These are phyloP conservation scores for Drosophila paulistorum DNA, from an alignment of 1,140 invertebrate species.

Conservation along the genomic window DNA sequence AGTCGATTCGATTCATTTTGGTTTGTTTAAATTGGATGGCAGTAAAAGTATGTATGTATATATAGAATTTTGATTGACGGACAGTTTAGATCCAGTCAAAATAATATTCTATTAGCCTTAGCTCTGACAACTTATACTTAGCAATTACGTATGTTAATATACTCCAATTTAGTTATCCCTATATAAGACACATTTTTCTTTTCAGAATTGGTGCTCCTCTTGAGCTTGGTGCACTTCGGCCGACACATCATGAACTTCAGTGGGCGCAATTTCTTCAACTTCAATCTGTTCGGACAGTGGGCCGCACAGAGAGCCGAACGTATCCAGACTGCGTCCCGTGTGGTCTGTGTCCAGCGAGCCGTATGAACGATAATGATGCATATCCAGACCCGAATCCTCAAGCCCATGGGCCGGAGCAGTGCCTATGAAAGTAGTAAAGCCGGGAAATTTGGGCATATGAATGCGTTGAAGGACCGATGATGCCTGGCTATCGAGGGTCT, in stretches of 20 bases:
- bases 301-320: conserved; percentile 69
- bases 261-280: conserved; percentile 18
- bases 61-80: neutral
- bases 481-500: conserved; percentile 55
- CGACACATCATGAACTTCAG: conserved; percentile 30
- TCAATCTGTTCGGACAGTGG: conserved; percentile 59
- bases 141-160: conserved; percentile 49
- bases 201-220: conserved; percentile 62
- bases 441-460: conserved; percentile 73
- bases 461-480: conserved; percentile 50
- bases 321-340: conserved; percentile 71
- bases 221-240: conserved; percentile 47
- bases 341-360: conserved; percentile 69
- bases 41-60: conserved; percentile 6
- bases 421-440: conserved; percentile 63
- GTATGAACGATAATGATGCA: conserved; percentile 65
- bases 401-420: conserved; percentile 58
- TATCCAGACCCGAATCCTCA: conserved; percentile 67
- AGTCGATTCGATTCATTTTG: conserved; percentile 17
- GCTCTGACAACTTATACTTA: conserved; percentile 45
- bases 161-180: conserved; percentile 11
- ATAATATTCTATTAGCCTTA: too few species aligned
- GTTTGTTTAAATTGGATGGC: conserved; percentile 10
- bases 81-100: neutral
- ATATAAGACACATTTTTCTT: conserved; percentile 58